Conservation (phyloP, 2,797 vertebrate species). For the Eptatretus atami region DNA sequence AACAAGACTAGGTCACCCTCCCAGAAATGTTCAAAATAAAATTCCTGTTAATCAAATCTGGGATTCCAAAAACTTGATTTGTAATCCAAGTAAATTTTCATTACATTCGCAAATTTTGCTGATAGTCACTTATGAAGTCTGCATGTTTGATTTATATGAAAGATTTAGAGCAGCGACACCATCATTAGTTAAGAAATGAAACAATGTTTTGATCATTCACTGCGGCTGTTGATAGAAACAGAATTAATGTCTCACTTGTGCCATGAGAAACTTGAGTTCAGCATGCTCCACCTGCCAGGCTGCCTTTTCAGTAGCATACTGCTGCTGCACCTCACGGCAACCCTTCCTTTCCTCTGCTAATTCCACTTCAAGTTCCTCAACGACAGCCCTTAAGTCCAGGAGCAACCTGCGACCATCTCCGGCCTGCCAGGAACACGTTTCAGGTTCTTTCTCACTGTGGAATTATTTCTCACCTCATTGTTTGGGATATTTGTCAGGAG, state of each 20-base stretch:
- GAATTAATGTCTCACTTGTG: conserved; percentile 22
- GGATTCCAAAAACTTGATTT: too few relatives aligned
- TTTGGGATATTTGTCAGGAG: background rate
- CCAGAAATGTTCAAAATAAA: too few relatives aligned
- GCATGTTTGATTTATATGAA: too few relatives aligned
- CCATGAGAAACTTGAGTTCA: conserved; percentile 36
- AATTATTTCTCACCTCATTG: background rate
- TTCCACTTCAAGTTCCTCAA: conserved; percentile 57
- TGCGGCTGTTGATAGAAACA: too few relatives aligned
- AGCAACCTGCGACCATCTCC: conserved; percentile 41
- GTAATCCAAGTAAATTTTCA: too few relatives aligned
- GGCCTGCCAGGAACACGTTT: conserved; percentile 17
- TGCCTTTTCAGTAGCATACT: conserved; percentile 51
- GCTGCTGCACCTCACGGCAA: conserved; percentile 40
- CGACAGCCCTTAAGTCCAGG: conserved; percentile 31
- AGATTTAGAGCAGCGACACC: too few relatives aligned
- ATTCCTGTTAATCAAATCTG: too few relatives aligned
- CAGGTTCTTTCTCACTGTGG: too few relatives aligned
- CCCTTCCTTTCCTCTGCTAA: conserved; percentile 38
- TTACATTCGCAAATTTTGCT: too few relatives aligned
- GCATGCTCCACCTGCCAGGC: conserved; percentile 59
- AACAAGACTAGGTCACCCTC: conserved; percentile 9
- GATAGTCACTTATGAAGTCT: too few relatives aligned
- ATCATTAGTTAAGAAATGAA: too few relatives aligned
- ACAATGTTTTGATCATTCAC: too few relatives aligned